A percentile compares a stretch with the other conserved stretches of the same genome.
Conservation (phyloP, 2,888 invertebrate genomes). For the Tenthredo notha region DNA sequence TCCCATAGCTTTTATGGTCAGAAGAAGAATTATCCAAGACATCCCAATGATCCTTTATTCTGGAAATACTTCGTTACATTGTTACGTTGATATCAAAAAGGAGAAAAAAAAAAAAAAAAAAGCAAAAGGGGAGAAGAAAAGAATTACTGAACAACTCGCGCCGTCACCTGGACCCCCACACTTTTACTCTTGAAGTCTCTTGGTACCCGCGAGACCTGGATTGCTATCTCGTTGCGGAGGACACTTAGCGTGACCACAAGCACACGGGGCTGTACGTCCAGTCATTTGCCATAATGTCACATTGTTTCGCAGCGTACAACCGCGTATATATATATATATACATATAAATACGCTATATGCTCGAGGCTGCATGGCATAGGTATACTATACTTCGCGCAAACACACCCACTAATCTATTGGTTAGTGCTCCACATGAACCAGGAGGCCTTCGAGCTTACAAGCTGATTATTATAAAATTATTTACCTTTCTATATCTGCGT, state of each 20-base stretch:
- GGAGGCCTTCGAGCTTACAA: slow-evolving; percentile 47
- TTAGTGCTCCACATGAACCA: slow-evolving; percentile 38
- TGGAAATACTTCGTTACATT: background rate
- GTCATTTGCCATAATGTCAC: slow-evolving; percentile 72
- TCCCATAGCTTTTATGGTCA: background rate
- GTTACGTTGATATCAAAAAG: background rate
- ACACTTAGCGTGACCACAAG: slow-evolving; percentile 49
- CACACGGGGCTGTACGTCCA: slow-evolving; percentile 58
- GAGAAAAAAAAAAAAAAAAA: background rate
- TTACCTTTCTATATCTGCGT: slow-evolving; percentile 32
- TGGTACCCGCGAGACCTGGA: background rate
- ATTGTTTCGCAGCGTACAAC: slow-evolving; percentile 68
- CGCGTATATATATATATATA: slow-evolving; percentile 54
- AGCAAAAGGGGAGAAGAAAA: background rate
- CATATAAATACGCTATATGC: background rate
- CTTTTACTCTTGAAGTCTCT: slow-evolving; percentile 1
- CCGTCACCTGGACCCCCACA: background rate
- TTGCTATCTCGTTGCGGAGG: slow-evolving; percentile 46
- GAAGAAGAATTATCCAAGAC: background rate
- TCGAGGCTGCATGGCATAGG: background rate
- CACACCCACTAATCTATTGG: slow-evolving; percentile 47
- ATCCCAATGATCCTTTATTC: background rate
- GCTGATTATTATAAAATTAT: slow-evolving; percentile 50
- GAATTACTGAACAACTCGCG: background rate
- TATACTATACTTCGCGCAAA: background rate